Conservation (phyloP, 2,888 invertebrate species). For the Drosophila borealis region DNA sequence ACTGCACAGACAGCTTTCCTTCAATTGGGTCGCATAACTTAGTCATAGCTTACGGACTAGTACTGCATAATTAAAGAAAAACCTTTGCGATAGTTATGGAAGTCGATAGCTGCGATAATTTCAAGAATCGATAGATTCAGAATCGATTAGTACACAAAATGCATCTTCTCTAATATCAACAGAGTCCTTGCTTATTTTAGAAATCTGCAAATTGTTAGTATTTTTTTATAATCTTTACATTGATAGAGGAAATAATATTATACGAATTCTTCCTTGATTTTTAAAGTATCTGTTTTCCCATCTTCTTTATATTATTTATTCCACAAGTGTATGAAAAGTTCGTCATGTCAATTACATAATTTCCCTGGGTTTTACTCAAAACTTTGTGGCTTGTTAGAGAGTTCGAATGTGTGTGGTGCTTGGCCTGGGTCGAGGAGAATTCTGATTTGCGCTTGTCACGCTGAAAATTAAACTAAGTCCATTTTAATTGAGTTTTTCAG, state of each 20-base stretch:
- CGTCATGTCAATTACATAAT: not conserved
- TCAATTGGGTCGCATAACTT: not conserved
- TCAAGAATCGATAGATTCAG: too few species aligned
- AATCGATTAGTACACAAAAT: too few species aligned
- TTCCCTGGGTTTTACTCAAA: constrained; percentile 43
- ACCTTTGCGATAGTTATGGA: not conserved
- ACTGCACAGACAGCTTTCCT: constrained; percentile 23
- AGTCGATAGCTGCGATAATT: too few species aligned
- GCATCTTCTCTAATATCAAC: too few species aligned
- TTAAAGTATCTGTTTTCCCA: too few species aligned
- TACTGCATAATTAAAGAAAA: not conserved
- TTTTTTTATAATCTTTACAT: too few species aligned
- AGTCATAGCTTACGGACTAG: not conserved
- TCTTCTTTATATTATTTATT: too few species aligned
- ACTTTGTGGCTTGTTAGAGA: constrained; percentile 42
- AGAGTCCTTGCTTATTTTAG: too few species aligned
- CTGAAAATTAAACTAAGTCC: constrained; percentile 67
- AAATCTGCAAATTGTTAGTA: too few species aligned
- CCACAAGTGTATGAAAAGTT: constrained; percentile 39
- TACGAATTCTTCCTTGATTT: too few species aligned
- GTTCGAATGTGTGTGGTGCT: constrained; percentile 11
- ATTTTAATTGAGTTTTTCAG: constrained; percentile 76
- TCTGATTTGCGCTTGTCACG: constrained; percentile 65
- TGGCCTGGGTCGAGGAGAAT: constrained; percentile 3
- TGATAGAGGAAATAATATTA: too few species aligned